Conservation (phyloP, 2,888 invertebrate genomes). For the Platynereis dumerilii region DNA sequence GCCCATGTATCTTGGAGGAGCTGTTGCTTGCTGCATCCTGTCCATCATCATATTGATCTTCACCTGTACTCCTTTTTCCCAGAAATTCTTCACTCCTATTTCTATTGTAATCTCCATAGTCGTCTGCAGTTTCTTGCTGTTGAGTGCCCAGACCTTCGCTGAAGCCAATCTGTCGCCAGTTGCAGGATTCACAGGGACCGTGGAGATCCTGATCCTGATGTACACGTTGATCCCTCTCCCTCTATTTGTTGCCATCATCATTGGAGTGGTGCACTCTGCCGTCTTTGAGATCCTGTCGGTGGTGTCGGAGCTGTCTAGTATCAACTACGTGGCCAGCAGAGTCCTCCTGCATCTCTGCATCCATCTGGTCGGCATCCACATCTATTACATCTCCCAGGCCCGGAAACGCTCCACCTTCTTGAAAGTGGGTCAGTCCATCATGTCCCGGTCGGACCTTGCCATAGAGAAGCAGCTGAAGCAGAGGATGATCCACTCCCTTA, state of each 20-base stretch:
- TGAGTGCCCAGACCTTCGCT: constrained; percentile 47
- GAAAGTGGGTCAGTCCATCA: constrained; percentile 78
- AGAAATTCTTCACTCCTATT: constrained; percentile 66
- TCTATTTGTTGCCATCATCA: constrained; percentile 80
- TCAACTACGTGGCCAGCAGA: constrained; percentile 63
- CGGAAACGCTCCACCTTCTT: constrained; percentile 83
- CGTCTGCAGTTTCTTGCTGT: constrained; percentile 53
- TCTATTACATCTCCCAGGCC: constrained; percentile 83
- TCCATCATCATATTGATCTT: constrained; percentile 57
- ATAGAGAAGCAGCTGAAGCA: constrained; percentile 94
- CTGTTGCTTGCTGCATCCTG: constrained; percentile 59
- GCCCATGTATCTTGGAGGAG: constrained; percentile 57
- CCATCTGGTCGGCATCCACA: constrained; percentile 90
- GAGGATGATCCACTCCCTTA: constrained; percentile 90
- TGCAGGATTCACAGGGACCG: constrained; percentile 60
- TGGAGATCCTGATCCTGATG: constrained; percentile 86
- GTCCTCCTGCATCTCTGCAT: constrained; percentile 85
- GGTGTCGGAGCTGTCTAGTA: constrained; percentile 28
- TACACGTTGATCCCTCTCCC: constrained; percentile 94
- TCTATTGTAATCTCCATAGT: constrained; percentile 70
- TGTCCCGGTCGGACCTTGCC: constrained; percentile 87
- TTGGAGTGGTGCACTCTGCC: constrained; percentile 83
- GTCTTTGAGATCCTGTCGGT: constrained; percentile 79
- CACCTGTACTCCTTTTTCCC: constrained; percentile 62
- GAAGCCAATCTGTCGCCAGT: constrained; percentile 55